These are phyloP conservation scores for Drosophila equinoxialis DNA, from an alignment of 1,140 invertebrate species.

Conservation along the genomic window DNA sequence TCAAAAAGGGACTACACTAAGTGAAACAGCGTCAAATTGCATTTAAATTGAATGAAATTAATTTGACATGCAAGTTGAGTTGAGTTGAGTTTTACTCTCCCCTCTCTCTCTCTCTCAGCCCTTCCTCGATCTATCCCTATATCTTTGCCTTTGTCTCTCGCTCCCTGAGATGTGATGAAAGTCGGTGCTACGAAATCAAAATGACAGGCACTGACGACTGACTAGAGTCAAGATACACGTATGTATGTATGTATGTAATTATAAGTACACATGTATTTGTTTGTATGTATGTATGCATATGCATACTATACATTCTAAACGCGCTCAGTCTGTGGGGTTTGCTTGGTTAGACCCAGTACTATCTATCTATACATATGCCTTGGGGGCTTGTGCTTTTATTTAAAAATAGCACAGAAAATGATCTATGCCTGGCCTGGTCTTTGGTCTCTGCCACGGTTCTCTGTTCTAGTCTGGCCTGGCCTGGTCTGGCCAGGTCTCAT, in stretches of 20 bases:
- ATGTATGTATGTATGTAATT: neutral
- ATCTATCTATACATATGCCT: slow-evolving; percentile 1
- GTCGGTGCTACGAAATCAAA: slow-evolving; percentile 65
- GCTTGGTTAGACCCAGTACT: slow-evolving; percentile 18
- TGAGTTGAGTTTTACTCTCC: slow-evolving; percentile 53
- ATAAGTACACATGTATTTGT: too few relatives aligned
- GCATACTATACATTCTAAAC: slow-evolving; percentile 39
- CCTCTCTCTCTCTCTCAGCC: slow-evolving; percentile 22
- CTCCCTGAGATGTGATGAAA: slow-evolving; percentile 50
- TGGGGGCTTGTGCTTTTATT: slow-evolving; percentile 43
- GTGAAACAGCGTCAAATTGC: slow-evolving; percentile 78
- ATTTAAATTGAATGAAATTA: slow-evolving; percentile 80
- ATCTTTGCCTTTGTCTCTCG: slow-evolving; percentile 16
- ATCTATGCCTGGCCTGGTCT: slow-evolving; percentile 53
- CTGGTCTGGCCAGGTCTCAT: slow-evolving; percentile 39
- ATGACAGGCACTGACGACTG: slow-evolving; percentile 52
- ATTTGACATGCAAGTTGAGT: slow-evolving; percentile 75
- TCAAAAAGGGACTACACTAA: slow-evolving; percentile 42
- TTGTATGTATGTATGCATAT: neutral
- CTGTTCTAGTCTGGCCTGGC: slow-evolving; percentile 4
- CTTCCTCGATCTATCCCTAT: neutral
- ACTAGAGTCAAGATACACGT: slow-evolving; percentile 19
- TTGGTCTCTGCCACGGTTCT: slow-evolving; percentile 14
- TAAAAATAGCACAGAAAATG: slow-evolving; percentile 69
- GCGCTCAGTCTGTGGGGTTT: slow-evolving; percentile 34